Conservation (phyloP, 2,113 vertebrate genomes). For the Procavia capensis region DNA sequence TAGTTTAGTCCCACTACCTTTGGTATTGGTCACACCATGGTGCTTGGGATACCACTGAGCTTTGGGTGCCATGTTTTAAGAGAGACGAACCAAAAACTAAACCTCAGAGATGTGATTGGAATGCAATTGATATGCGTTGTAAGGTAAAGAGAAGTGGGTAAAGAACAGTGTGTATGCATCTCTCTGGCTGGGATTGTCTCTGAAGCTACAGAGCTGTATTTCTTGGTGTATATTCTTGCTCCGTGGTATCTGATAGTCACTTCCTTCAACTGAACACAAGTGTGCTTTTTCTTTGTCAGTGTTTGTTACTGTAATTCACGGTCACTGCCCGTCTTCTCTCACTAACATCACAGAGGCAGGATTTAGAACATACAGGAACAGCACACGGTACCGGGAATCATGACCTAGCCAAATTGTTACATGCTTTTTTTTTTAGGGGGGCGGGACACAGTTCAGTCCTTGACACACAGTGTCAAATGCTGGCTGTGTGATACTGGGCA, state of each 20-base stretch:
- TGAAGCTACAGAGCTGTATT: not conserved
- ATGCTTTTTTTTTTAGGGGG: too few relatives aligned
- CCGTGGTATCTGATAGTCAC: not conserved
- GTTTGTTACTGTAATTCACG: not conserved
- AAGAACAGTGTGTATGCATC: not conserved
- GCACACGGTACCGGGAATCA: too few relatives aligned
- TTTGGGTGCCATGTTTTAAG: not conserved
- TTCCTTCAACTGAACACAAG: not conserved
- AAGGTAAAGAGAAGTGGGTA: not conserved
- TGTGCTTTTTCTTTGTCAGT: not conserved
- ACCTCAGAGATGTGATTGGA: not conserved
- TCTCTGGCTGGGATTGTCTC: not conserved
- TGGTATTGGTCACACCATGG: not conserved
- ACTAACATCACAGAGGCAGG: too few relatives aligned
- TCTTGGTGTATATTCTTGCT: not conserved
- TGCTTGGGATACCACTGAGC: not conserved
- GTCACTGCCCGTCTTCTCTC: too few relatives aligned
- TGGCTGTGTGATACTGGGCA: not conserved
- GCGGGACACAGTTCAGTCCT: too few relatives aligned
- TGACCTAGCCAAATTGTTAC: too few relatives aligned
- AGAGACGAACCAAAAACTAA: not conserved
- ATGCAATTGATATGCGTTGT: not conserved
- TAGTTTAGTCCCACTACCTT: too few relatives aligned
- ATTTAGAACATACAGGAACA: too few relatives aligned
- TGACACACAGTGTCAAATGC: too few relatives aligned